These are phyloP conservation scores for Hemistola chrysoprasaria DNA, from an alignment of 2,888 invertebrate genomes.

Conservation along the genomic window DNA sequence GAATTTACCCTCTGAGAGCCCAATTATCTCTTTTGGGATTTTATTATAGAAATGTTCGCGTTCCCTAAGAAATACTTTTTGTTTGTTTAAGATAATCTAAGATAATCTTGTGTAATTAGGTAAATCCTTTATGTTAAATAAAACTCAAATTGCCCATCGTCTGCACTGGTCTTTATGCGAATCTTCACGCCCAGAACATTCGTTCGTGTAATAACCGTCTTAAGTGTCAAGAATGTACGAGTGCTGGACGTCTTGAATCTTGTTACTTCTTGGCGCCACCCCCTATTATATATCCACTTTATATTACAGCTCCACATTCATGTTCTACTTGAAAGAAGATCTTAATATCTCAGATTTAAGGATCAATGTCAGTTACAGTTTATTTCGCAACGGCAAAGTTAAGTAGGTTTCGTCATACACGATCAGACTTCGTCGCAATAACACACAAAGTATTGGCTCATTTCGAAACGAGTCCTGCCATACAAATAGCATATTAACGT, in stretches of 20 bases:
- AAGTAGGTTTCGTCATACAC: constrained; percentile 48
- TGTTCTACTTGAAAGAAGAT: constrained; percentile 8
- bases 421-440: constrained; percentile 52
- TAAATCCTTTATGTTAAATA: too few species aligned
- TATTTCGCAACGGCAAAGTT: constrained; percentile 11
- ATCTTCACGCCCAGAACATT: constrained; percentile 39
- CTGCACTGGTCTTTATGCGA: constrained; percentile 24
- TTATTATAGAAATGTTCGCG: too few species aligned
- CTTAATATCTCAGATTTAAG: constrained; percentile 20
- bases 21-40: too few species aligned
- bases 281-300: constrained; percentile 39
- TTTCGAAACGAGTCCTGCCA: constrained; percentile 55
- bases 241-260: constrained; percentile 49
- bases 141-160: too few species aligned
- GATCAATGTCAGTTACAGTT: constrained; percentile 9
- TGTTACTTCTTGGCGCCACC: constrained; percentile 64
- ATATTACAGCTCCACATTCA: constrained; percentile 15
- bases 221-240: constrained; percentile 42
- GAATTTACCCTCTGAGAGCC: too few species aligned
- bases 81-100: too few species aligned
- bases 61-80: too few species aligned
- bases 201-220: constrained; percentile 41
- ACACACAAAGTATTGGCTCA: constrained; percentile 61
- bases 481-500: constrained; percentile 67
- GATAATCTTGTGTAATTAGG: too few species aligned